Base-by-base conservation (phyloP, 2,888 invertebrate species). In the Ashinkailepas kermadecensis region DNA sequence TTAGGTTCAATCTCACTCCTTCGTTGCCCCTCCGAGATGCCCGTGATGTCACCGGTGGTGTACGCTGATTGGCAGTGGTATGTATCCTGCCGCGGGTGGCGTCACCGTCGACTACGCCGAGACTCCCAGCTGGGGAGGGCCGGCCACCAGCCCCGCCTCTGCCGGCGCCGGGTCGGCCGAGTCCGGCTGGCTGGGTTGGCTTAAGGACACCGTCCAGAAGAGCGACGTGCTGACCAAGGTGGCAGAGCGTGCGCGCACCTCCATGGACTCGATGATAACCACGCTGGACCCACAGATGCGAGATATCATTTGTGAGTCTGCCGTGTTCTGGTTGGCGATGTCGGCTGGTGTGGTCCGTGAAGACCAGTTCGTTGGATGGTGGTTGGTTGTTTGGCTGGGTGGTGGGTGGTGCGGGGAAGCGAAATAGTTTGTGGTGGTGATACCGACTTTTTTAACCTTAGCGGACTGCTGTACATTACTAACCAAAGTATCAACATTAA, bases 221-320 rank as follows among this genome's bases (percentile, higher is more conserved):
- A 82, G 82, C 10, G 81, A 80, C 64, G 84, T 84, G 59, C 78
- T 83, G 15, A 82, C 81, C 80, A 90, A 91, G 85, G 92, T 93
- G 15, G 93, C 93, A 0, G 93, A 93, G 86, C 92, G 92, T 85
- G 93, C 93, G 0, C 93, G 93, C 89, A 93, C 89, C 86, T 94
- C 94, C 0, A 92, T 95, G 0, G 94, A 95, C 87, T 91, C 93
- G 0, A 92, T 95, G 90, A 94, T 95, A 81, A 95, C 94, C 15
- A 95, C 95, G 13, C 88, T 95, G 56, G 95, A 95, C 87, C 95
- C 95, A 23, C 95, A 95, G 87, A 95, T 95, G 95, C 93, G 92
- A 86, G 94, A 95, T 88, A 93, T 93, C 86, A 91, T 95, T 84
- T 91, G 95, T 95, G 89, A 90, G 92, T 91, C 39, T 39, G 39